A percentile compares a stretch with the other conserved stretches of the same genome.
Evolutionary conservation across 2,888 invertebrate genomes (phyloP).

Genomic region (Pterostichus madidus): DNA sequence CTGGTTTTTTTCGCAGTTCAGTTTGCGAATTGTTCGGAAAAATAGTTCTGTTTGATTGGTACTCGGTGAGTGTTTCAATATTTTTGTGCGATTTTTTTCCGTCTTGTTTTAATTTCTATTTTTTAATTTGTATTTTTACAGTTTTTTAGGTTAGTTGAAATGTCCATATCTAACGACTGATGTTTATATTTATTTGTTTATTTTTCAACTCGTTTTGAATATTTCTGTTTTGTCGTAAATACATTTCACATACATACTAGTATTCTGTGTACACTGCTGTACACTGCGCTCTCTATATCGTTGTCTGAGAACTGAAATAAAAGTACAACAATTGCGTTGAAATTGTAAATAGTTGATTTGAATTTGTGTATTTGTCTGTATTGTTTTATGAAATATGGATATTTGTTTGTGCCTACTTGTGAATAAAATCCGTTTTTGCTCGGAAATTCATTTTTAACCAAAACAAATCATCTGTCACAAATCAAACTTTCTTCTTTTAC

Average conservation of each 20-base stretch:
- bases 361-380: conserved; percentile 53
- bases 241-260: neutral
- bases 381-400: conserved; percentile 54
- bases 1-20: conserved; percentile 43
- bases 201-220: conserved; percentile 39
- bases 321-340: conserved; percentile 46
- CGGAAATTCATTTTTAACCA: conserved; percentile 51
- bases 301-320: conserved; percentile 50
- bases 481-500: conserved; percentile 46
- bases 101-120: conserved; percentile 61
- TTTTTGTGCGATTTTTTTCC: conserved; percentile 53
- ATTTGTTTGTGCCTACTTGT: conserved; percentile 37
- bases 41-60: conserved; percentile 66
- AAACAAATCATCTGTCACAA: conserved; percentile 51
- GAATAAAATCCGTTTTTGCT: conserved; percentile 44
- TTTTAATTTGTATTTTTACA: conserved; percentile 61
- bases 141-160: conserved; percentile 55
- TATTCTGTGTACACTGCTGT: neutral
- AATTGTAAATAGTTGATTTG: conserved; percentile 53
- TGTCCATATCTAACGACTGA: conserved; percentile 60
- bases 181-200: conserved; percentile 61
- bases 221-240: conserved; percentile 44
- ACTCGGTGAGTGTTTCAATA: conserved; percentile 62
- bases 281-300: neutral
- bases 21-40: conserved; percentile 62